Evolutionary conservation across 2,113 vertebrate species (phyloP), one percentile per base, ranked within the genome.

Genomic region (Chionodraco myersi): DNA sequence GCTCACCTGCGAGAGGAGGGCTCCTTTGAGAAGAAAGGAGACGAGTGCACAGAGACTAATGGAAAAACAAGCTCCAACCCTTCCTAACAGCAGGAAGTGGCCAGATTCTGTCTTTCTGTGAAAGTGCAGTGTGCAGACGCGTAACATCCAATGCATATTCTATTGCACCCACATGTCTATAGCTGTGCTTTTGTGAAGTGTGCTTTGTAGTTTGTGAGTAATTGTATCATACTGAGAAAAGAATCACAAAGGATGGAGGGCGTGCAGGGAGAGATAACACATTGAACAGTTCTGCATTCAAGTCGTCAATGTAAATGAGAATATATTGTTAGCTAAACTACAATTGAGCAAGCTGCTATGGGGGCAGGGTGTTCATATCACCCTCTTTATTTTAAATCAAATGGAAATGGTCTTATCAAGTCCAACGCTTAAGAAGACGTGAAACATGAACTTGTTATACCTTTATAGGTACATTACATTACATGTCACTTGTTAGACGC

Each of bases 1-100:
- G 70, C 71, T 81, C 88, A 89, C 83, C 88, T 89, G 88, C 12
- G 52, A 77, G 68, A 0, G 14, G 21, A 77, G 34, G 71, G 41
- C 45, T 73, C n/a, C 67, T 72, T 56, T 21, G 56, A 74, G 72
- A 75, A 70, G 67, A 81, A 80, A 79, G 54, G 64, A 71, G 45
- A 23, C 4, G 49, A 26, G 73, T 23, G 30, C 57, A 72, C 53
- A 34, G 14, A 57, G 62, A 78, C 48, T 65, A 72, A 78, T 64
- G 61, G 49, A 75, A 85, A 83, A 85, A 77, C 72, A 74, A 75
- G n/a, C 41, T 54, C 21, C 14, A 7, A 26, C 13, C 34, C 23
- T 14, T 3, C 52, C 5, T 6, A 79, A 76, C 79, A 72, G 57
- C 0, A 71, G 60, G 77, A 79, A 67, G 68, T 61, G 52, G 65